Conservation (phyloP, 2,888 invertebrate species). For the Dasypolia templi region DNA sequence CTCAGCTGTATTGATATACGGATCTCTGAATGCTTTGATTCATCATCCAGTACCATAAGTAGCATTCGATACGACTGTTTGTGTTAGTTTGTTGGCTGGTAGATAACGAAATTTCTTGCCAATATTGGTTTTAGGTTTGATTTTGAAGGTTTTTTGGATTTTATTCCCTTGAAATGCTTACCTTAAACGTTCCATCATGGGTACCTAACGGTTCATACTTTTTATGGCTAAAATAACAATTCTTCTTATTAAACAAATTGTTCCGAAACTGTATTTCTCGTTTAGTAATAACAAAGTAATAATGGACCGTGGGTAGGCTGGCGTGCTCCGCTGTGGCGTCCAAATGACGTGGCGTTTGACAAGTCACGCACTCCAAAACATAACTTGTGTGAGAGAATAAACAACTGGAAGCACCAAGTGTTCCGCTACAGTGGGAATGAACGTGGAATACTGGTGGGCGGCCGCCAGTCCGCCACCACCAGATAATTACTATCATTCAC, state of each 20-base stretch:
- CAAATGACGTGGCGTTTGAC: slow-evolving; percentile 77
- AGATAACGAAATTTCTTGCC: slow-evolving; percentile 47
- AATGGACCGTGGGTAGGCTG: slow-evolving; percentile 68
- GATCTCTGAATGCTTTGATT: slow-evolving; percentile 62
- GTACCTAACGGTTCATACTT: not conserved
- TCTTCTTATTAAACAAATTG: slow-evolving; percentile 30
- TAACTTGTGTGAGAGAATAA: slow-evolving; percentile 77
- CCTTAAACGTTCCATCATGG: not conserved
- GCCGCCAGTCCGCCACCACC: slow-evolving; percentile 59
- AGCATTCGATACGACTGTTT: slow-evolving; percentile 44
- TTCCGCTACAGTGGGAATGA: slow-evolving; percentile 66
- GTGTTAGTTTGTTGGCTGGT: slow-evolving; percentile 43
- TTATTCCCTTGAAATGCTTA: slow-evolving; percentile 6
- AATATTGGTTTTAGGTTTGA: slow-evolving; percentile 46
- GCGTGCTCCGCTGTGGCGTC: slow-evolving; percentile 59
- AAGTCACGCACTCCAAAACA: slow-evolving; percentile 81
- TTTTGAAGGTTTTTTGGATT: slow-evolving; percentile 13
- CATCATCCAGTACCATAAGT: slow-evolving; percentile 40
- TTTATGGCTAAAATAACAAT: slow-evolving; percentile 27
- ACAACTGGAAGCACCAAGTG: slow-evolving; percentile 72
- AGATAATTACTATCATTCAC: slow-evolving; percentile 74
- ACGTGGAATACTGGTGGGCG: slow-evolving; percentile 75
- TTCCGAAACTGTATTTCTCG: slow-evolving; percentile 44
- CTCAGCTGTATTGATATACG: slow-evolving; percentile 73
- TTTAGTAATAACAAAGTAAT: slow-evolving; percentile 63